A percentile compares a stretch with the other conserved stretches of the same genome.
Conservation (phyloP, 2,888 invertebrate species). For the Sacculina carcini region DNA sequence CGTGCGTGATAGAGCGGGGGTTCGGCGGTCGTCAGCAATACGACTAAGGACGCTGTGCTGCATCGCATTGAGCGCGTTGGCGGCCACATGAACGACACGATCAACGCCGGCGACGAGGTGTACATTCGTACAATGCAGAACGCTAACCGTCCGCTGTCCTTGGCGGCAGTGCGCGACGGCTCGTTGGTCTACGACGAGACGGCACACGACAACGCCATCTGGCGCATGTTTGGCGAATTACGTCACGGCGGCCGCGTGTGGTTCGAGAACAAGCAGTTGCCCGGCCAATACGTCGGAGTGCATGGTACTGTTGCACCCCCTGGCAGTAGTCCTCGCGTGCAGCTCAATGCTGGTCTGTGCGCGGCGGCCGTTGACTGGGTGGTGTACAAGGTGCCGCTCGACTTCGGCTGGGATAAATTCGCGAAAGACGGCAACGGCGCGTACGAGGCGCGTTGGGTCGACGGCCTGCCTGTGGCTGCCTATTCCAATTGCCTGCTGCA, state of each 20-base stretch:
- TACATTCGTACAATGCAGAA: not conserved
- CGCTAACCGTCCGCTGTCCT: not conserved
- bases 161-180: not conserved
- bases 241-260: not conserved
- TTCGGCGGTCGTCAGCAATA: not conserved
- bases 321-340: not conserved
- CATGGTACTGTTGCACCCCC: not conserved
- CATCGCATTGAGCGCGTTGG: not conserved
- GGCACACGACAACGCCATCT: not conserved
- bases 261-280: not conserved
- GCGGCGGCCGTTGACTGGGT: not conserved
- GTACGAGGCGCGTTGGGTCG: not conserved
- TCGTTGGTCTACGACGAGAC: not conserved
- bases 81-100: not conserved
- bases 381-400: not conserved
- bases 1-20: too few relatives aligned
- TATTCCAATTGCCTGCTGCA: not conserved
- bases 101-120: not conserved
- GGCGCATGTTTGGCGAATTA: not conserved
- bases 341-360: not conserved
- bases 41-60: not conserved
- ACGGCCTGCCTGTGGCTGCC: not conserved
- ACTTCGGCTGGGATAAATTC: not conserved
- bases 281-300: not conserved
- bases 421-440: too few relatives aligned